These are phyloP conservation scores for Setophaga petechia DNA, from an alignment of 2,113 vertebrate species.

Conservation along the genomic window DNA sequence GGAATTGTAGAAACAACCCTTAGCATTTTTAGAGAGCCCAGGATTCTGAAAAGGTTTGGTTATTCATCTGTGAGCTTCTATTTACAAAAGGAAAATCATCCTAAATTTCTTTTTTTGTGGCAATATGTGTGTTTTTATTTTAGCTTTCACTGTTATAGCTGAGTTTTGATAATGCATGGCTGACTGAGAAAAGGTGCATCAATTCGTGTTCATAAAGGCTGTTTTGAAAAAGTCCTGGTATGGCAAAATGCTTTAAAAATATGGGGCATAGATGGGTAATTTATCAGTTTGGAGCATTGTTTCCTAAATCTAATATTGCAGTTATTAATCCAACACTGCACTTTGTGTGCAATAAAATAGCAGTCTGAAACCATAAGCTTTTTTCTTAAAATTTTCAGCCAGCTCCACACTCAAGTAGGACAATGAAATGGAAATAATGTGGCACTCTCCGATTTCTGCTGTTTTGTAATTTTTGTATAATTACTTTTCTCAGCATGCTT, in stretches of 20 bases:
- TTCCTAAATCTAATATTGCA: background rate
- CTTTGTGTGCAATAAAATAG: background rate
- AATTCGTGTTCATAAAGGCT: background rate
- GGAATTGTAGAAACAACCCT: background rate
- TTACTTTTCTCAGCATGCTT: constrained; percentile 54
- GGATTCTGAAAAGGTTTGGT: background rate
- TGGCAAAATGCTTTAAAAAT: background rate
- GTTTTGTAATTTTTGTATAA: constrained; percentile 37
- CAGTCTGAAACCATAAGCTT: background rate
- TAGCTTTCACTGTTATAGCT: background rate
- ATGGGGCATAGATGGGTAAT: background rate
- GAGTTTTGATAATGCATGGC: background rate
- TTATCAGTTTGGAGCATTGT: background rate
- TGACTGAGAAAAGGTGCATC: background rate
- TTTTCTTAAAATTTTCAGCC: background rate
- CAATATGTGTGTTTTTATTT: background rate
- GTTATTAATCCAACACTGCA: background rate
- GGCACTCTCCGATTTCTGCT: background rate
- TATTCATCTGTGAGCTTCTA: background rate
- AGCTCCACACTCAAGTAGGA: background rate
- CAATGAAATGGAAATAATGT: constrained; percentile 9
- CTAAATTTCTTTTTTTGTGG: background rate
- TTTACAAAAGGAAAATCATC: background rate
- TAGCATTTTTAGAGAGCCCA: background rate
- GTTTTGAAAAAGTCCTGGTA: background rate